phyloP scores from a whole-genome alignment of 1,140 invertebrate genomes.

The Drosophila sulfurigaster region DNA sequence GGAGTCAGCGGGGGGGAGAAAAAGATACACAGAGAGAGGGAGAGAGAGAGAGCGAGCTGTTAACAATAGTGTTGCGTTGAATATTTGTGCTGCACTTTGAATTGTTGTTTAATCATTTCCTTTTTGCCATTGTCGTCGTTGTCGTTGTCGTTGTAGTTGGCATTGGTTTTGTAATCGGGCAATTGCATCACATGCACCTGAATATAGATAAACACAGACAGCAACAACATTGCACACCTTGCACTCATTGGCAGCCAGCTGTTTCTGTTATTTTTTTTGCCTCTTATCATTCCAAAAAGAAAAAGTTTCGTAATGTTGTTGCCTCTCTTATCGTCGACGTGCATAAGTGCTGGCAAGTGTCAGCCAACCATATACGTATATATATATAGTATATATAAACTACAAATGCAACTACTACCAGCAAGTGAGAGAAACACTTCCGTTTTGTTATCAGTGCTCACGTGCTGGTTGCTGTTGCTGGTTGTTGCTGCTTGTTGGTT shows the following conservation, averaged over 20 bases:
- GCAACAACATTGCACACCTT: not conserved
- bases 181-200: slow-evolving; percentile 74
- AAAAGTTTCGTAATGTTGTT: slow-evolving; percentile 42
- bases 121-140: not conserved
- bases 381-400: not conserved
- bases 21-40: not conserved
- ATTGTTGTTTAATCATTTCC: slow-evolving; percentile 28
- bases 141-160: slow-evolving; percentile 25
- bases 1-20: not conserved
- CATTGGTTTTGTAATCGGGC: slow-evolving; percentile 59
- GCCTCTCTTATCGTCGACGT: slow-evolving; percentile 15
- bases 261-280: slow-evolving; percentile 10
- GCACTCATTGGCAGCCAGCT: slow-evolving; percentile 28
- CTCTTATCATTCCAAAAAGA: slow-evolving; percentile 23
- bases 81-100: slow-evolving; percentile 11
- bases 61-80: not conserved
- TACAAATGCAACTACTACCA: slow-evolving; percentile 12
- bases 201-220: slow-evolving; percentile 48
- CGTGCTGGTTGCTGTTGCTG: slow-evolving; percentile 50
- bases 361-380: slow-evolving; percentile 15
- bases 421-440: slow-evolving; percentile 45
- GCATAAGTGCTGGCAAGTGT: slow-evolving; percentile 33
- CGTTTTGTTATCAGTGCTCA: slow-evolving; percentile 65
- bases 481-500: slow-evolving; percentile 11
- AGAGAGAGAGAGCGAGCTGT: not conserved